A percentile compares a stretch with the other conserved stretches of the same genome.
Conservation (phyloP, 2,113 vertebrate genomes). For the Struthio camelus region DNA sequence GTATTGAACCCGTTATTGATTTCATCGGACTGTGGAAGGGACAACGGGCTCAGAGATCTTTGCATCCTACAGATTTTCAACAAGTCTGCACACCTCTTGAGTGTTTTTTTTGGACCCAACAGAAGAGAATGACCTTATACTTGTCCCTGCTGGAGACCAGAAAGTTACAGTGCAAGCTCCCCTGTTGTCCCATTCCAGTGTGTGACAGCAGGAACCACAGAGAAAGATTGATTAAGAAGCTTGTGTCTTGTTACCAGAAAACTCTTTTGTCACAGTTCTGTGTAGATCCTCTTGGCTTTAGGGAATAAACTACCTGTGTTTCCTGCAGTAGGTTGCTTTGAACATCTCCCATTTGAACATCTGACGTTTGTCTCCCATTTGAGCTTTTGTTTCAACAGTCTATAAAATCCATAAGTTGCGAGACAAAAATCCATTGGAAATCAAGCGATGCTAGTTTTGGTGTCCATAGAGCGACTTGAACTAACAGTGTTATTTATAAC, state of each 20-base stretch:
- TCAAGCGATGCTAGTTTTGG: neutral
- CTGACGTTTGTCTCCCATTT: neutral
- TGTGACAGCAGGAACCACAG: neutral
- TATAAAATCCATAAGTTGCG: neutral
- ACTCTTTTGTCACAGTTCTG: neutral
- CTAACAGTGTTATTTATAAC: accelerated
- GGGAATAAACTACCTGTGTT: neutral
- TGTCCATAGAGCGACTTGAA: neutral
- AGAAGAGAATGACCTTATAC: neutral
- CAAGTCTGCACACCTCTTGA: accelerated
- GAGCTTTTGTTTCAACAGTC: neutral
- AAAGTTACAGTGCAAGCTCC: neutral
- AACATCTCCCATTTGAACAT: neutral
- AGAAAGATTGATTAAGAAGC: neutral
- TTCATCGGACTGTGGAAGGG: neutral
- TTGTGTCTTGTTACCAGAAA: neutral
- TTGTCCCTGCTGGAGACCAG: neutral
- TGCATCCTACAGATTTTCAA: neutral
- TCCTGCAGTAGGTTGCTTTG: neutral
- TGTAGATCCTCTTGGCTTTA: neutral
- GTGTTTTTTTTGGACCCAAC: neutral
- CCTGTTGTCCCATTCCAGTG: neutral
- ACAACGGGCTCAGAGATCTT: neutral
- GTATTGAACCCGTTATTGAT: neutral
- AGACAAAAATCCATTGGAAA: neutral